A percentile compares a stretch with the other conserved stretches of the same genome.
phyloP scores from a whole-genome alignment of 37 sponge, comb jelly and placozoan species.

The Dysidea cf. avara region DNA sequence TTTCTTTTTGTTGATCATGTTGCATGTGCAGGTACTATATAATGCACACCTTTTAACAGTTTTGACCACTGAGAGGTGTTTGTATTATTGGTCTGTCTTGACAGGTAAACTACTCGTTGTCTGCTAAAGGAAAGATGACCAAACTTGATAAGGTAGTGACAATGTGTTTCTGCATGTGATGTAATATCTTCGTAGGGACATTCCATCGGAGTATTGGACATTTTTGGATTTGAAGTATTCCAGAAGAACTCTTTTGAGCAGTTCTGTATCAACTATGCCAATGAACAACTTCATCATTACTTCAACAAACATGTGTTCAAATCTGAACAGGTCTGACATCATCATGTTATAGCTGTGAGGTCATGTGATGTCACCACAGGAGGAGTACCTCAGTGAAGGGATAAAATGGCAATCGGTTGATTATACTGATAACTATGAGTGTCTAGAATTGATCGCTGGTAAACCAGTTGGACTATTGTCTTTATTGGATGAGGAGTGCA shows the following conservation, averaged over 20 bases:
- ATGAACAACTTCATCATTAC: slow-evolving; percentile 98
- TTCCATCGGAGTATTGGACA: slow-evolving; percentile 95
- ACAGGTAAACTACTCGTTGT: too few species aligned
- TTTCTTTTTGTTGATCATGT: too few species aligned
- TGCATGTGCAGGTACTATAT: too few species aligned
- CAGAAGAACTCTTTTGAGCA: slow-evolving; percentile 94
- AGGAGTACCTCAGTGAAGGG: slow-evolving; percentile 86
- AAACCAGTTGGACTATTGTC: slow-evolving; percentile 88
- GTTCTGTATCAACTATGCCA: too few species aligned
- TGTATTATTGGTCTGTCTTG: too few species aligned
- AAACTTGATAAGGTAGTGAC: too few species aligned
- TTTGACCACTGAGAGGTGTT: too few species aligned
- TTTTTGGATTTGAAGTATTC: slow-evolving; percentile 98
- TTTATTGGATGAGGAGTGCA: slow-evolving; percentile 95
- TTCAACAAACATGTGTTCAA: slow-evolving; percentile 98
- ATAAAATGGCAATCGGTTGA: slow-evolving; percentile 78
- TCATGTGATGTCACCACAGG: slow-evolving; percentile 38
- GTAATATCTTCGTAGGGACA: slow-evolving; percentile 15
- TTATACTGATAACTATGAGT: slow-evolving; percentile 86
- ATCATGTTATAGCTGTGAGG: not conserved
- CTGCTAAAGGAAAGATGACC: too few species aligned
- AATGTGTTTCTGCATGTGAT: not conserved
- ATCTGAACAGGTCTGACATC: slow-evolving; percentile 72
- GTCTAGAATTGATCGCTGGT: slow-evolving; percentile 87
- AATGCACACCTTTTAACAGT: too few species aligned